Percentiles rank a stretch among this genome's conserved stretches.
phyloP scores from a whole-genome alignment of 2,113 vertebrate genomes.

The Mohoua ochrocephala region DNA sequence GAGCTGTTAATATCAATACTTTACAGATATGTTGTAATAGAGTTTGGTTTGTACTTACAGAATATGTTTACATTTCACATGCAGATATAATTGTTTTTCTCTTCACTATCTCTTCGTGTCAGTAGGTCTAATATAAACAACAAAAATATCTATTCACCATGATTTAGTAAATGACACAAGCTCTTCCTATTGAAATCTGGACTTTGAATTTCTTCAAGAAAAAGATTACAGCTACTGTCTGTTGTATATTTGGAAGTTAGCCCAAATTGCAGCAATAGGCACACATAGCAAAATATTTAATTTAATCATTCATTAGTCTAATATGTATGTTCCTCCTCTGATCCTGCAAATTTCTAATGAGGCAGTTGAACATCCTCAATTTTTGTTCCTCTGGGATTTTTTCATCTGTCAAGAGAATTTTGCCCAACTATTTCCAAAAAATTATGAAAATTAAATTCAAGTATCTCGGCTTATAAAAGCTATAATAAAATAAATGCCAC shows the following conservation, averaged over 20 bases:
- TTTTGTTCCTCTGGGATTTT: constrained; percentile 46
- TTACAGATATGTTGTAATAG: not conserved
- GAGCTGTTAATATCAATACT: not conserved
- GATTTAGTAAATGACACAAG: not conserved
- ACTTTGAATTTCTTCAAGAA: not conserved
- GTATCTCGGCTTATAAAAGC: constrained; percentile 58
- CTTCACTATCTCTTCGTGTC: not conserved
- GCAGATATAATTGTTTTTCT: not conserved
- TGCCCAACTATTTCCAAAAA: constrained; percentile 34
- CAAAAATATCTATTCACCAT: not conserved
- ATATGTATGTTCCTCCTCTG: not conserved
- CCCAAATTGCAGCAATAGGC: not conserved
- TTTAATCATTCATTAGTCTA: constrained; percentile 41
- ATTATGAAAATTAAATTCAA: constrained; percentile 61
- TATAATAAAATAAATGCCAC: constrained; percentile 72
- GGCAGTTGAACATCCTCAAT: constrained; percentile 25
- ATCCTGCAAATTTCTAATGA: constrained; percentile 49
- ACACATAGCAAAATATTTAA: constrained; percentile 50
- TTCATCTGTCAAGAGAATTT: constrained; percentile 57
- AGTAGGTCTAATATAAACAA: not conserved
- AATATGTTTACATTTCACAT: not conserved
- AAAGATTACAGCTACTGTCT: not conserved
- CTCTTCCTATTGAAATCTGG: not conserved
- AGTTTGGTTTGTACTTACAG: not conserved
- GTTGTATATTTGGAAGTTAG: not conserved